Base-by-base conservation (phyloP, 2,113 vertebrate species). In the Micronycteris hirsuta region DNA sequence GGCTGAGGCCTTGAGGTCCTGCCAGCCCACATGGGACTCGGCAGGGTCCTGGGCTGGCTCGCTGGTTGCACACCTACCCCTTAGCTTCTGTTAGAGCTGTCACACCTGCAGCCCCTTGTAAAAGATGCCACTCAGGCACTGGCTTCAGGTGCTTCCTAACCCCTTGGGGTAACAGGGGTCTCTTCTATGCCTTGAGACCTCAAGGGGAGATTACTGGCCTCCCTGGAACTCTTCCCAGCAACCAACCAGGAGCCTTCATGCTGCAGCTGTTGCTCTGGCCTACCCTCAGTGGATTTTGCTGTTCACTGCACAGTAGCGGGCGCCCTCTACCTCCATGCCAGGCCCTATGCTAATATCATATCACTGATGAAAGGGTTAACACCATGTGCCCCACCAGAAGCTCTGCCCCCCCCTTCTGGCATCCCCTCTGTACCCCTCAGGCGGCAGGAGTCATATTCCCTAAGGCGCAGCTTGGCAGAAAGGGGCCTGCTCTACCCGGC, bases 401-500 rank as follows among this genome's bases (percentile, higher is more conserved):
- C 61, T 85, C 83, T 65, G 17, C 65, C 86, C 90, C 86, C 90
- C 56, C 26, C 56, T 95, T 93, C 92, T 91, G 87, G 36, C 65
- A 95, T 86, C 49, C 68, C 61, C 49, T 63, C 76, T 41, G 20
- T 67, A 52, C 92, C 49, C 81, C 92, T 74, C 80, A 94, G 86
- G 86, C 88, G 83, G 63, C 73, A 82, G 88, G 89, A 97, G 56
- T 97, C 94, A 93, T 96, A 89, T 97, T 95, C 95, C 74, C 94
- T 74, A 82, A 95, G 95, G 93, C 82, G 0, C 67, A 67, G 68
- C 82, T 97, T 97, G 96, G 96, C 96, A 96, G 86, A 96, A 90
- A 94, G 83, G 80, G 89, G 93, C 78, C 70, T 83, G 63, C 92
- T 96, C 61, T 96, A 91, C 65, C 86, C 10, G 20, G 93, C 92